These are phyloP conservation scores for Lottia gigantea DNA, from an alignment of 2,888 invertebrate species.

Conservation along the genomic window DNA sequence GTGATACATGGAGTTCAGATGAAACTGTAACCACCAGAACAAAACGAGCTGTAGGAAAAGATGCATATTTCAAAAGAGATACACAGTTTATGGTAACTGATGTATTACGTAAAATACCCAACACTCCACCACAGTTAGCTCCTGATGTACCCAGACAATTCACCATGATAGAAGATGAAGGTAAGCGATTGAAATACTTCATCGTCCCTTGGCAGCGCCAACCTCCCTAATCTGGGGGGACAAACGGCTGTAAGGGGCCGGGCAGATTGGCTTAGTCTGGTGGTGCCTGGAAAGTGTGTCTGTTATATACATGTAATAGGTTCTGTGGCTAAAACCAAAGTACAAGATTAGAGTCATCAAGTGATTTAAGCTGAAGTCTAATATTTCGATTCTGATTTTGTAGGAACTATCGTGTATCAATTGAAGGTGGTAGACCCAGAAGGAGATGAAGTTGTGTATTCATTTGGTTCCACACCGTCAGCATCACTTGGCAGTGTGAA, in stretches of 20 bases:
- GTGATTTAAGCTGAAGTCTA: neutral
- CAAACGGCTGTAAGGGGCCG: too few relatives aligned
- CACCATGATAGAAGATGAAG: constrained; percentile 27
- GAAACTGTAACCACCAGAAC: constrained; percentile 17
- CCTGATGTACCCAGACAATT: neutral
- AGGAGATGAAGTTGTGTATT: neutral
- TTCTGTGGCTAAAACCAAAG: too few relatives aligned
- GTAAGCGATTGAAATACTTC: constrained; percentile 5
- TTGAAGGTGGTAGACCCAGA: neutral
- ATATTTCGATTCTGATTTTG: neutral
- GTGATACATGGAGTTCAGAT: neutral
- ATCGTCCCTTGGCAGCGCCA: neutral
- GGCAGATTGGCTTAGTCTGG: too few relatives aligned
- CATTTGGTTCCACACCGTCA: neutral
- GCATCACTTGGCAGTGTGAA: neutral
- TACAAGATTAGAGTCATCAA: too few relatives aligned
- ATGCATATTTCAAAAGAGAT: constrained; percentile 25
- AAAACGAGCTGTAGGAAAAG: neutral
- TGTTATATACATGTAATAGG: too few relatives aligned
- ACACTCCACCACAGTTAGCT: constrained; percentile 23
- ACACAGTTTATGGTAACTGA: constrained; percentile 30
- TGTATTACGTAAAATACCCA: constrained; percentile 23
- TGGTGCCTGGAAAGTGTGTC: too few relatives aligned
- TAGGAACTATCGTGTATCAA: neutral
- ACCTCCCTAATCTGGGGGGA: too few relatives aligned